Conservation (phyloP, 2,888 invertebrate species). For the Eupithecia subfuscata region DNA sequence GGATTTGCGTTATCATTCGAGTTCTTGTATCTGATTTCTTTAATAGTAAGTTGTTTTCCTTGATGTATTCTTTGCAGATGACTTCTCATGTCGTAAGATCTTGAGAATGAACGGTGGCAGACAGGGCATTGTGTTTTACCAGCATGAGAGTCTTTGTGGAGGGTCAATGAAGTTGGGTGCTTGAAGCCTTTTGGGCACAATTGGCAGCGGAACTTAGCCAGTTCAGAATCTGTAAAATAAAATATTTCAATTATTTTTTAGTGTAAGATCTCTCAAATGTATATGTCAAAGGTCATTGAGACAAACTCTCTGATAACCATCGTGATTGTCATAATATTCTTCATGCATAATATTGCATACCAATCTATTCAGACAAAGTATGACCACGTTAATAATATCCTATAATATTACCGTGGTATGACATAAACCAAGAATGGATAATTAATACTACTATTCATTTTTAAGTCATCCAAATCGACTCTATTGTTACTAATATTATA, state of each 20-base stretch:
- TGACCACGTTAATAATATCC: too few species aligned
- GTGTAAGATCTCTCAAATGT: not conserved
- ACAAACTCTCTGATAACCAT: not conserved
- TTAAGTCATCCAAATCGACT: too few species aligned
- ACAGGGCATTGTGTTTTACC: constrained; percentile 86
- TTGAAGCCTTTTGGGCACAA: constrained; percentile 86
- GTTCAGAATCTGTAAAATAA: constrained; percentile 77
- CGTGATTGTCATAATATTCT: not conserved
- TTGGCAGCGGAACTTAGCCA: constrained; percentile 85
- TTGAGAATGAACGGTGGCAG: constrained; percentile 85
- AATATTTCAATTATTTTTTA: not conserved
- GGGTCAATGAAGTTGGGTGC: constrained; percentile 85
- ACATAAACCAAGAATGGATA: not conserved
- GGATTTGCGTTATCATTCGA: constrained; percentile 69
- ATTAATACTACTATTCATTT: not conserved
- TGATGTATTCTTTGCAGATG: constrained; percentile 85
- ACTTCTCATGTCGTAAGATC: constrained; percentile 86
- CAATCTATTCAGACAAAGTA: not conserved
- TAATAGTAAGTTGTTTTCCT: constrained; percentile 80
- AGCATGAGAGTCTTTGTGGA: constrained; percentile 86
- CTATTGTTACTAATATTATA: not conserved
- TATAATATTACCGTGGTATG: too few species aligned
- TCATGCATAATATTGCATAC: not conserved
- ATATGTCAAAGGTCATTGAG: not conserved
- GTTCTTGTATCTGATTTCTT: constrained; percentile 79